These are phyloP conservation scores for Phoxinus dragarum DNA, from an alignment of 2,797 vertebrate genomes.

Conservation along the genomic window DNA sequence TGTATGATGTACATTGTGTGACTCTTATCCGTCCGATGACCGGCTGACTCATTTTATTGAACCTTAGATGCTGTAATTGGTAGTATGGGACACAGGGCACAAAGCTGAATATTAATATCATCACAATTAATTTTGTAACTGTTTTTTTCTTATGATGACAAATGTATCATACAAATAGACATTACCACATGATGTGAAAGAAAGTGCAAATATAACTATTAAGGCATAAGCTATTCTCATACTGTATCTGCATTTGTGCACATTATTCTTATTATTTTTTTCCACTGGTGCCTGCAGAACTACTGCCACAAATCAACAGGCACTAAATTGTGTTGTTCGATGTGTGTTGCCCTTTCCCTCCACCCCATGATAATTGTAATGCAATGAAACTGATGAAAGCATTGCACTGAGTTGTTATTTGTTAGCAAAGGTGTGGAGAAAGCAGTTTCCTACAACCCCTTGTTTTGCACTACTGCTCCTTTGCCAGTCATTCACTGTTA, in stretches of 20 bases:
- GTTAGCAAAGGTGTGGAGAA: not conserved
- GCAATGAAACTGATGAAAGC: conserved; percentile 26
- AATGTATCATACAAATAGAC: not conserved
- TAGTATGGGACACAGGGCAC: not conserved
- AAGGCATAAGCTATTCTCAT: conserved; percentile 30
- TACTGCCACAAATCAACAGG: conserved; percentile 24
- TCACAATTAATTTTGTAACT: not conserved
- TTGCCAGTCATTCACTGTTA: conserved; percentile 53
- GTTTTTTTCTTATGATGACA: not conserved
- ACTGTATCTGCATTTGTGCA: conserved; percentile 19
- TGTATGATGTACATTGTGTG: not conserved
- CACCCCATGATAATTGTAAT: not conserved
- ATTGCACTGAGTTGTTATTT: conserved; percentile 20
- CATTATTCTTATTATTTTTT: not conserved
- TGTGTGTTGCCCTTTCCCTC: conserved; percentile 1
- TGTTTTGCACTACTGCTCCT: conserved; percentile 57
- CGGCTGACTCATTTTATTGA: not conserved
- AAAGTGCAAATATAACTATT: not conserved
- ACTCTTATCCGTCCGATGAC: not conserved
- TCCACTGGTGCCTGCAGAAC: not conserved
- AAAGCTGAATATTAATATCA: not conserved
- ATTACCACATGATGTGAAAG: not conserved
- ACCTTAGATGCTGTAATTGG: not conserved
- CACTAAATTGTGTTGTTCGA: conserved; percentile 15
- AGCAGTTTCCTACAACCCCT: conserved; percentile 12